These are phyloP conservation scores for Hecatera dysodea DNA, from an alignment of 2,888 invertebrate genomes.

Conservation along the genomic window DNA sequence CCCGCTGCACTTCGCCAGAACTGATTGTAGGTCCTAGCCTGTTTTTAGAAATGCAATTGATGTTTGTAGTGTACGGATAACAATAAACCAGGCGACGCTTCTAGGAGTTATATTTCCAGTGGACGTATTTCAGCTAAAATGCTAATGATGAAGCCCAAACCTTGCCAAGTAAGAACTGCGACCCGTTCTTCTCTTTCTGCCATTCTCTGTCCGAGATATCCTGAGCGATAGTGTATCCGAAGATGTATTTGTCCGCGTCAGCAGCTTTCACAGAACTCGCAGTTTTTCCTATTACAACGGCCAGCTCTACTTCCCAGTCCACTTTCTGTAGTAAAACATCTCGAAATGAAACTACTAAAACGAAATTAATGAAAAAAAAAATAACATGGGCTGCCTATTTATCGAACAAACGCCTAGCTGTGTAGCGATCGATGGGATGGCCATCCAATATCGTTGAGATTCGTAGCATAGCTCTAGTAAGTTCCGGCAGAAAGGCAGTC, in stretches of 20 bases:
- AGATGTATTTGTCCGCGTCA: constrained; percentile 94
- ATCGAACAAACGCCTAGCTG: background rate
- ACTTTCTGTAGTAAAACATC: constrained; percentile 91
- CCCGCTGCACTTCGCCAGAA: background rate
- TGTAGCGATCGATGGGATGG: background rate
- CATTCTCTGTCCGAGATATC: constrained; percentile 97
- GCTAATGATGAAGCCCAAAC: constrained; percentile 52
- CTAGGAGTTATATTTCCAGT: background rate
- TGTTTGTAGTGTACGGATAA: too few species aligned
- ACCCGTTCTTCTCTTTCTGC: constrained; percentile 95
- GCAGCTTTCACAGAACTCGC: constrained; percentile 93
- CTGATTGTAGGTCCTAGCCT: too few species aligned
- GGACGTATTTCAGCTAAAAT: background rate
- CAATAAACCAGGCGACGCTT: too few species aligned
- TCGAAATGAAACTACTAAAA: background rate
- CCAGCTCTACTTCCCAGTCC: constrained; percentile 97
- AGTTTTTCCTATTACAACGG: constrained; percentile 95
- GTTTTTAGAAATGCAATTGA: too few species aligned
- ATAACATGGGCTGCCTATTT: background rate
- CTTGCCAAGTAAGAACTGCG: constrained; percentile 86
- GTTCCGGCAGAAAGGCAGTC: background rate
- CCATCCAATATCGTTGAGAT: too few species aligned
- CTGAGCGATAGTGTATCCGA: constrained; percentile 96
- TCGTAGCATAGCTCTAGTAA: background rate
- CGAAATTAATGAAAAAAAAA: too few species aligned